phyloP scores from a whole-genome alignment of 2,888 invertebrate species.

The Erpobdella octoculata region DNA sequence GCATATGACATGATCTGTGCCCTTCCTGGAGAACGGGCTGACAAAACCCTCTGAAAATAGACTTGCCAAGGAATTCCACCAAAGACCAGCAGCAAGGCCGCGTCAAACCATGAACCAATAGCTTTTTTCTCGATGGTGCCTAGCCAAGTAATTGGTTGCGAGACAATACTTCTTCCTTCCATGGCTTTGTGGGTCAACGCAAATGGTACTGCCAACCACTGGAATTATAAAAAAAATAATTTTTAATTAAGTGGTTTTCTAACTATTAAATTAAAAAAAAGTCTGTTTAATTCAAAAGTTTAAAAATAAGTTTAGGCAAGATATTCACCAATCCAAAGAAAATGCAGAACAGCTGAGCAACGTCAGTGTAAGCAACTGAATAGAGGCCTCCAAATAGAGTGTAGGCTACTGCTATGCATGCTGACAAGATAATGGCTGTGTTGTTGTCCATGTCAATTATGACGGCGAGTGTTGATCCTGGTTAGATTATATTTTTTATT shows the following conservation, averaged over 20 bases:
- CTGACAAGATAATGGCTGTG: constrained; percentile 81
- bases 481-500: constrained; percentile 29
- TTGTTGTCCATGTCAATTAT: constrained; percentile 91
- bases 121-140: constrained; percentile 26
- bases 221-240: constrained; percentile 38
- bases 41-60: constrained; percentile 93
- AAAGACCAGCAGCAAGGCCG: constrained; percentile 77
- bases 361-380: constrained; percentile 96
- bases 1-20: constrained; percentile 91
- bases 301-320: background rate
- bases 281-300: background rate
- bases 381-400: constrained; percentile 95
- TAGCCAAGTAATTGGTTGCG: constrained; percentile 29
- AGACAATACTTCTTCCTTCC: constrained; percentile 37
- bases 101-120: constrained; percentile 59
- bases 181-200: constrained; percentile 81
- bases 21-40: constrained; percentile 83
- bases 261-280: background rate
- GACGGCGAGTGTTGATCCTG: constrained; percentile 88
- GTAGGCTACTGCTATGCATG: constrained; percentile 92
- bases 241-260: background rate
- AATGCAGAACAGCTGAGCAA: constrained; percentile 93
- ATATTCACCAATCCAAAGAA: constrained; percentile 75
- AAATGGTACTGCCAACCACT: constrained; percentile 94
- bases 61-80: constrained; percentile 90